phyloP scores from a whole-genome alignment of 53 echinoderm and acorn worm genomes.

The Stichopus horrens region DNA sequence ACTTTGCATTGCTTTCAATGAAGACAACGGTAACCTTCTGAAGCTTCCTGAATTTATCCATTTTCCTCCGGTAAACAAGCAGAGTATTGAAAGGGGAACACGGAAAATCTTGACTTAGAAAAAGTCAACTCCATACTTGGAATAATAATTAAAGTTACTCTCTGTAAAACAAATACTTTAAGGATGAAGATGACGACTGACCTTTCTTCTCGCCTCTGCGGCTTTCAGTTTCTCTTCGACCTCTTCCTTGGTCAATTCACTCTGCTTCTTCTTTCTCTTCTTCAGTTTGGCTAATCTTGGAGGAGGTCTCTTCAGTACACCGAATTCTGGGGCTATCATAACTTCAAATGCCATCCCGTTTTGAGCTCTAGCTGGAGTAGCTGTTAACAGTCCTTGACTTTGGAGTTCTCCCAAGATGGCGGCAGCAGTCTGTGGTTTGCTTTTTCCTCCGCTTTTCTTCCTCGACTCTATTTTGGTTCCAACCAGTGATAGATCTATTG shows the following conservation, averaged over 20 bases:
- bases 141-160: no score
- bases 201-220: constrained; percentile 91
- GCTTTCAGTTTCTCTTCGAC: constrained; percentile 82
- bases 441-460: constrained; percentile 68
- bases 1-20: no score
- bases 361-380: constrained; percentile 54
- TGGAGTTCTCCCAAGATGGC: constrained; percentile 80
- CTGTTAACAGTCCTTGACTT: constrained; percentile 75
- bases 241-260: constrained; percentile 75
- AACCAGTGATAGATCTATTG: constrained; percentile 65
- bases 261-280: constrained; percentile 88
- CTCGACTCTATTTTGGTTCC: constrained; percentile 77
- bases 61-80: no score
- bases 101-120: no score
- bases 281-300: constrained; percentile 87
- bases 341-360: constrained; percentile 87
- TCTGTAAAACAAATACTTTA: no score
- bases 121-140: no score
- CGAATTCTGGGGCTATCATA: constrained; percentile 82
- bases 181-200: not conserved
- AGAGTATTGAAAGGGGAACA: no score
- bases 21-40: no score
- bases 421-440: constrained; percentile 51
- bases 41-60: no score
- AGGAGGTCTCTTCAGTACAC: constrained; percentile 78